Evolutionary conservation across 1,140 invertebrate species (phyloP).

Genomic region (Neodiprion virginianus): DNA sequence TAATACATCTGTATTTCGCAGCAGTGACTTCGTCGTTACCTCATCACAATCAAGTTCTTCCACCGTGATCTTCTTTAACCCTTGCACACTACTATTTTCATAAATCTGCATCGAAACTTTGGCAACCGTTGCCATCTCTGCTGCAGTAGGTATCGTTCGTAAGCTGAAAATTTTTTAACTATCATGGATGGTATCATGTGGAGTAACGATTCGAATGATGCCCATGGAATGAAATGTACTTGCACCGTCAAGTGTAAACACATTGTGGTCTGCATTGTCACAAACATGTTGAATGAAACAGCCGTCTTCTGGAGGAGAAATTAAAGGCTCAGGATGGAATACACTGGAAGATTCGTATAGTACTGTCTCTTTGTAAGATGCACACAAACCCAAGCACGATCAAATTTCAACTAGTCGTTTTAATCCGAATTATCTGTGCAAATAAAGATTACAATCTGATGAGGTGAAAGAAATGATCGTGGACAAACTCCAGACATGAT

Average conservation of each 20-base stretch:
- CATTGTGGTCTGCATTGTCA: slow-evolving; percentile 33
- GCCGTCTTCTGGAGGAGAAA: slow-evolving; percentile 15
- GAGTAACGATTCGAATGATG: slow-evolving; percentile 42
- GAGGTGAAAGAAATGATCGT: slow-evolving; percentile 28
- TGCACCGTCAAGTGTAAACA: slow-evolving; percentile 28
- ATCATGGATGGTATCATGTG: slow-evolving; percentile 38
- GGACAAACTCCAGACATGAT: slow-evolving; percentile 29
- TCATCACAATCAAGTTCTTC: slow-evolving; percentile 12
- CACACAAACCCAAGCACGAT: slow-evolving; percentile 39
- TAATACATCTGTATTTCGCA: slow-evolving; percentile 32
- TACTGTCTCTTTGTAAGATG: slow-evolving; percentile 36
- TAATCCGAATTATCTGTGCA: slow-evolving; percentile 35
- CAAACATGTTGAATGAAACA: slow-evolving; percentile 43
- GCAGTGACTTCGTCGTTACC: background rate
- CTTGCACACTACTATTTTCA: background rate
- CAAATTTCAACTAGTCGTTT: slow-evolving; percentile 30
- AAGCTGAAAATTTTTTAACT: background rate
- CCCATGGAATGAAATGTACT: slow-evolving; percentile 27
- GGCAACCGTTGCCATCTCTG: background rate
- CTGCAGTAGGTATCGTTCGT: background rate
- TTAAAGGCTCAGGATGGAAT: slow-evolving; percentile 18
- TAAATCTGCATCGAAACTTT: background rate
- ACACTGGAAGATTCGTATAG: slow-evolving; percentile 38
- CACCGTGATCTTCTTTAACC: slow-evolving; percentile 10
- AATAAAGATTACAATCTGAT: slow-evolving; percentile 22